phyloP scores from a whole-genome alignment of 2,888 invertebrate species.

The Sthenelais limicola region DNA sequence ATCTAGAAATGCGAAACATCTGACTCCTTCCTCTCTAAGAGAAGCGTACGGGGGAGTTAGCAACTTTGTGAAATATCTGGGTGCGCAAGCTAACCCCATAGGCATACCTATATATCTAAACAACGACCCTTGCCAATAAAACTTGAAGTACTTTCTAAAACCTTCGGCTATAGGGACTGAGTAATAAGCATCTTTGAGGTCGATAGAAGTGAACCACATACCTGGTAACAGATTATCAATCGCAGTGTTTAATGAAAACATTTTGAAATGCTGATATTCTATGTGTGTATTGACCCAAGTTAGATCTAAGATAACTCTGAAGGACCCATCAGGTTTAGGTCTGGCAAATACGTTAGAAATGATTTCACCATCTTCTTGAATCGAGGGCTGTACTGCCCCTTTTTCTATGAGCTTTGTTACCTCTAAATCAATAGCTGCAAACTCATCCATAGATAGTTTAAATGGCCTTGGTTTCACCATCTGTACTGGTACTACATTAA shows the following conservation, averaged over 20 bases:
- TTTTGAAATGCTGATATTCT: constrained; percentile 23
- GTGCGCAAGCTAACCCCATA: constrained; percentile 25
- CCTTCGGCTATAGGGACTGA: not conserved
- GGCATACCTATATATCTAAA: constrained; percentile 9
- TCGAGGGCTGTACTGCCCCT: too few relatives aligned
- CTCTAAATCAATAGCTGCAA: too few relatives aligned
- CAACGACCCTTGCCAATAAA: not conserved
- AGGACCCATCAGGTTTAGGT: constrained; percentile 8
- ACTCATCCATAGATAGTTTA: too few relatives aligned
- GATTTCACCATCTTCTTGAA: too few relatives aligned
- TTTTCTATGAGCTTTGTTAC: too few relatives aligned
- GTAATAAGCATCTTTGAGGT: constrained; percentile 6
- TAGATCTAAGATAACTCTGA: constrained; percentile 1
- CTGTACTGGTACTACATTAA: too few relatives aligned
- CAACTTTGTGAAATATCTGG: constrained; percentile 4
- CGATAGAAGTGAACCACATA: not conserved
- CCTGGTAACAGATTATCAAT: not conserved
- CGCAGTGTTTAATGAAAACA: not conserved
- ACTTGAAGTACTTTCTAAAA: not conserved
- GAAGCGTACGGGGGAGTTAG: not conserved
- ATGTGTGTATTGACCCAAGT: not conserved
- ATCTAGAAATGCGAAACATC: not conserved
- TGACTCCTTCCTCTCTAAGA: not conserved
- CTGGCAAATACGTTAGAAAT: not conserved
- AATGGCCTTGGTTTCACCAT: too few relatives aligned